phyloP scores from a whole-genome alignment of 64 coral and sea anemone genomes.

The Porites australiensis region DNA sequence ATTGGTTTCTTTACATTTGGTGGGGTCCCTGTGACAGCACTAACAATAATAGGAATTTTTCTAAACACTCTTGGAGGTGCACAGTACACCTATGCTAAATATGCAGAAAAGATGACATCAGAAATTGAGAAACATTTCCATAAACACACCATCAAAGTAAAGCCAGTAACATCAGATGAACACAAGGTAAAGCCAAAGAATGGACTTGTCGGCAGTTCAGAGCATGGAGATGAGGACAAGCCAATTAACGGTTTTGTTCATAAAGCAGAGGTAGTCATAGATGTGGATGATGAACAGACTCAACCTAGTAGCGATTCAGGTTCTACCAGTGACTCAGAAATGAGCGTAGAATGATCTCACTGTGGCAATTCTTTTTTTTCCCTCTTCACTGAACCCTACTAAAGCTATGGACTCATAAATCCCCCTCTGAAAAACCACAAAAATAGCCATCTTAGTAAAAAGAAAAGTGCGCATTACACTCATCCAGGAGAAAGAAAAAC shows the following conservation, averaged over 20 bases:
- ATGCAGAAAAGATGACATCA: conserved; percentile 51
- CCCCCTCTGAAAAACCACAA: neutral
- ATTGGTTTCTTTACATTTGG: conserved; percentile 91
- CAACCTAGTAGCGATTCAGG: neutral
- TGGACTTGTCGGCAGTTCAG: neutral
- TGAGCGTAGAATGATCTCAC: neutral
- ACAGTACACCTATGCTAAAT: conserved; percentile 75
- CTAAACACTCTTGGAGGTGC: conserved; percentile 70
- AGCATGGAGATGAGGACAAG: neutral
- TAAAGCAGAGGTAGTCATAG: neutral
- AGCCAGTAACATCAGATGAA: neutral
- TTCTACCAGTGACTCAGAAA: neutral
- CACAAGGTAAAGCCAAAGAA: neutral
- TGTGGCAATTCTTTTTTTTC: no score
- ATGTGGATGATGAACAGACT: neutral
- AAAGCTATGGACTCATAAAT: no score
- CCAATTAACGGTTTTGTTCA: neutral
- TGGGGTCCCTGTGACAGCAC: conserved; percentile 56
- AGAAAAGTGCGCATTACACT: no score
- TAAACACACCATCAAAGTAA: conserved; percentile 9
- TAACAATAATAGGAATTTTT: conserved; percentile 52
- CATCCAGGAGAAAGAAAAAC: no score
- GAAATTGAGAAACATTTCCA: conserved; percentile 70
- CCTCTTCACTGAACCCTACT: no score
- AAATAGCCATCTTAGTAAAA: no score